phyloP scores from a whole-genome alignment of 2,888 invertebrate genomes.

The Tetragonula carbonaria region DNA sequence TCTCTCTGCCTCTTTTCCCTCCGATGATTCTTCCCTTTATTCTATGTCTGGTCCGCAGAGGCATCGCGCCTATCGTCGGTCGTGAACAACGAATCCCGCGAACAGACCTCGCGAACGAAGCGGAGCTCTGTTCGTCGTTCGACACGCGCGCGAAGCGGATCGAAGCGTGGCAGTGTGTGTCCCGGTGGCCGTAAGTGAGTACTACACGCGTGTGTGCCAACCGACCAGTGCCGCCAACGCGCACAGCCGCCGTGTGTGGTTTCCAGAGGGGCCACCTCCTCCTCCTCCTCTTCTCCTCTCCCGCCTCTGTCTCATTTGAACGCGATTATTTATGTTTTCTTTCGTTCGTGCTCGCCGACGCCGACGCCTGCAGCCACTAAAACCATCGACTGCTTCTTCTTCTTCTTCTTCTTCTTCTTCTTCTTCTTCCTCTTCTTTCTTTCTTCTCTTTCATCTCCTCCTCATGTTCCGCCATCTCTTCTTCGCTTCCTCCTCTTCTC shows the following conservation, averaged over 20 bases:
- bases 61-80: neutral
- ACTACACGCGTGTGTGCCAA: constrained; percentile 15
- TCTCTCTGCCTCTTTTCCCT: constrained; percentile 1
- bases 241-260: constrained; percentile 77
- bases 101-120: neutral
- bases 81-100: too few relatives aligned
- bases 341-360: constrained; percentile 75
- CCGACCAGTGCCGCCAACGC: constrained; percentile 29
- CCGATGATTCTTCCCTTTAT: neutral
- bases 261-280: constrained; percentile 56
- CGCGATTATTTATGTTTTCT: constrained; percentile 84
- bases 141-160: constrained; percentile 29
- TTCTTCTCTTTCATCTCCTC: constrained; percentile 55
- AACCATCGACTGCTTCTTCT: constrained; percentile 78
- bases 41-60: neutral
- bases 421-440: constrained; percentile 34
- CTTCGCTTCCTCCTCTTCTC: constrained; percentile 47
- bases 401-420: constrained; percentile 42
- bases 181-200: neutral
- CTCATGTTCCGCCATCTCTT: neutral
- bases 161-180: constrained; percentile 23
- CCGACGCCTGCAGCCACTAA: constrained; percentile 81
- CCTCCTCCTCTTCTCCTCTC: constrained; percentile 30
- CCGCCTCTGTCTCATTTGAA: constrained; percentile 81
- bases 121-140: constrained; percentile 2